Base-by-base conservation (phyloP, 2,888 invertebrate genomes). In the Drepanosiphum platanoidis region DNA sequence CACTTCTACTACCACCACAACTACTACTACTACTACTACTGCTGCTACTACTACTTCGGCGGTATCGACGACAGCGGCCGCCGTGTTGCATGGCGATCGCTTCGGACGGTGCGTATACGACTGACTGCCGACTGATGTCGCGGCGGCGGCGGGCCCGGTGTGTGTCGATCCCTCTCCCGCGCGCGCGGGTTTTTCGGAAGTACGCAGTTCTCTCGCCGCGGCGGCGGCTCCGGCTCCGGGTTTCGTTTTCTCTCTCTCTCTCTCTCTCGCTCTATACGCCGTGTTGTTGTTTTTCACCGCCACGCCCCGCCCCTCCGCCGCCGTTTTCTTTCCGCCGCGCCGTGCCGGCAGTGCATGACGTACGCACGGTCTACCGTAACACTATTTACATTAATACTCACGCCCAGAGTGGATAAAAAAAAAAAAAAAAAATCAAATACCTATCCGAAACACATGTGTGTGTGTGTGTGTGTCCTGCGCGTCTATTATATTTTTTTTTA, bases 11-110 rank as follows among this genome's bases (percentile, higher is more conserved):
- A n/a, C 70, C 13, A 64, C 78, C 4, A 15, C 39, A 22, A 34
- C 68, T 18, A 52, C 46, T 3, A 68, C 42, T 34, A 68, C 36
- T 27, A 32, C n/a, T 32, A 68, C 32, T 22, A 32, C n/a, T 61
- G 46, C 13, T 30, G 13, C 11, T 64, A 30, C 64, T 64, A 30
- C 64, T 27, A 9, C 30, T 27, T 74, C 46, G 42, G 74, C 46
- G 46, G 36, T 46, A 83, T 75, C 75, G 77, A 52, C 75, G 84
- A 77, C 75, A 52, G 30, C 84, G 39, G 66, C 68, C 84, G 75
- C 84, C 84, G 84, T 84, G 58, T 84, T 39, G 84, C 84, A 84
- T 84, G 84, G 66, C 77, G 84, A 77, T 70, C 68, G 77, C 58
- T 68, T 84, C 52, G 66, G 34, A 75, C 77, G 68, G 81, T 72